Percentiles rank a stretch among this genome's conserved stretches.
Conservation (phyloP, 2,888 invertebrate genomes). For the Eurois occulta region DNA sequence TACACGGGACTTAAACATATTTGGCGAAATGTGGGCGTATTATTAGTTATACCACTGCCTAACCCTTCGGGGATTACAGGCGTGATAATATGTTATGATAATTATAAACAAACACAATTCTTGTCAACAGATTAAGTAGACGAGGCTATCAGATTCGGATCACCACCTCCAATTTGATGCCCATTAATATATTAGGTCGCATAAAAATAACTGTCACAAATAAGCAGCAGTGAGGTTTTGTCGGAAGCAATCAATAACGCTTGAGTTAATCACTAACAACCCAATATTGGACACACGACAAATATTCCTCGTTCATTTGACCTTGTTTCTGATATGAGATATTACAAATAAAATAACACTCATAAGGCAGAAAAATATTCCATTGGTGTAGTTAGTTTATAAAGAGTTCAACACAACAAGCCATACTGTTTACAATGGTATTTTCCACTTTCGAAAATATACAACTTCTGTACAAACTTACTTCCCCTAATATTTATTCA, state of each 20-base stretch:
- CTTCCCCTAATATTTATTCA: no score
- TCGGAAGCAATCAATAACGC: conserved; percentile 41
- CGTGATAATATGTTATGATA: no score
- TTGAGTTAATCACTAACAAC: conserved; percentile 41
- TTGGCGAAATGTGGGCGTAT: no score
- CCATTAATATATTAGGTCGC: conserved; percentile 27
- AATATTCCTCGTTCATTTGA: conserved; percentile 22
- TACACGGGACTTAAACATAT: no score
- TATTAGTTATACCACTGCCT: no score
- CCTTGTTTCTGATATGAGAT: conserved; percentile 11
- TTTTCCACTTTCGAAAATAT: neutral
- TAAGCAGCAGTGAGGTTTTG: conserved; percentile 20
- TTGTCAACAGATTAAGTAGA: neutral
- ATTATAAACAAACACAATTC: neutral
- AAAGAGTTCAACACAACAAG: neutral
- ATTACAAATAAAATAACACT: conserved; percentile 14
- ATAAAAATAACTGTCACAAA: conserved; percentile 46
- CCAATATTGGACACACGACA: conserved; percentile 24
- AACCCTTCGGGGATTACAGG: no score
- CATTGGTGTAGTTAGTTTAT: neutral
- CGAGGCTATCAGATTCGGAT: neutral
- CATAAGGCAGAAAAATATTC: neutral
- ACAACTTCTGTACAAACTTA: neutral
- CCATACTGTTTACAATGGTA: neutral
- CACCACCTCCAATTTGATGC: conserved; percentile 15